Conservation (phyloP, 2,888 invertebrate genomes). For the Choreutis nemorana region DNA sequence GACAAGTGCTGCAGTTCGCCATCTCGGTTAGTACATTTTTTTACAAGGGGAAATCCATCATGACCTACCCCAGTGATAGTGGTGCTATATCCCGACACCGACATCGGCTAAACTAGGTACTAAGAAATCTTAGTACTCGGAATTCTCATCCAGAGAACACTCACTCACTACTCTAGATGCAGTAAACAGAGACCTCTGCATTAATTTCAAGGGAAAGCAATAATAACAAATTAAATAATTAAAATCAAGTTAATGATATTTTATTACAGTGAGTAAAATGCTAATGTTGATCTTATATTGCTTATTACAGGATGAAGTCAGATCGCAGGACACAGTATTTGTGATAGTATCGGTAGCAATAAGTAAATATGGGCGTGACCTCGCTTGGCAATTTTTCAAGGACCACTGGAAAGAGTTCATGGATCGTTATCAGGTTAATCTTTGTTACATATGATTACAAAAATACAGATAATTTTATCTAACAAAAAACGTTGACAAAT, state of each 20-base stretch:
- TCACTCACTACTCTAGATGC: too few species aligned
- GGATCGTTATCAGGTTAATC: conserved; percentile 75
- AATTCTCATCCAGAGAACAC: too few species aligned
- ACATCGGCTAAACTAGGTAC: too few species aligned
- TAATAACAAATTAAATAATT: too few species aligned
- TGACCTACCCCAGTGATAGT: too few species aligned
- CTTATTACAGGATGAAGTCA: conserved; percentile 79
- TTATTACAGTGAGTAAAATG: neutral
- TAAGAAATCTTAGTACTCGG: too few species aligned
- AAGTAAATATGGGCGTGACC: conserved; percentile 80
- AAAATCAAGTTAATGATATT: neutral
- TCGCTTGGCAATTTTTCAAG: conserved; percentile 92
- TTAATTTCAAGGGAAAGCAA: too few species aligned
- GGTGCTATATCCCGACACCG: too few species aligned
- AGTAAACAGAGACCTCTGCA: too few species aligned
- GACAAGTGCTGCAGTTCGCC: conserved; percentile 80
- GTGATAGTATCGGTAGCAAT: conserved; percentile 88
- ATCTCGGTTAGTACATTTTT: conserved; percentile 79
- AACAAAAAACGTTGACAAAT: too few species aligned
- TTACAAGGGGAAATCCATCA: too few species aligned
- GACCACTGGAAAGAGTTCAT: conserved; percentile 80
- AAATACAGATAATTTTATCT: too few species aligned
- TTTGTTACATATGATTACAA: neutral
- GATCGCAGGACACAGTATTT: conserved; percentile 90
- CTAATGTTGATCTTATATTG: neutral